These are phyloP conservation scores for Chionodraco myersi DNA, from an alignment of 2,113 vertebrate genomes.

Conservation along the genomic window DNA sequence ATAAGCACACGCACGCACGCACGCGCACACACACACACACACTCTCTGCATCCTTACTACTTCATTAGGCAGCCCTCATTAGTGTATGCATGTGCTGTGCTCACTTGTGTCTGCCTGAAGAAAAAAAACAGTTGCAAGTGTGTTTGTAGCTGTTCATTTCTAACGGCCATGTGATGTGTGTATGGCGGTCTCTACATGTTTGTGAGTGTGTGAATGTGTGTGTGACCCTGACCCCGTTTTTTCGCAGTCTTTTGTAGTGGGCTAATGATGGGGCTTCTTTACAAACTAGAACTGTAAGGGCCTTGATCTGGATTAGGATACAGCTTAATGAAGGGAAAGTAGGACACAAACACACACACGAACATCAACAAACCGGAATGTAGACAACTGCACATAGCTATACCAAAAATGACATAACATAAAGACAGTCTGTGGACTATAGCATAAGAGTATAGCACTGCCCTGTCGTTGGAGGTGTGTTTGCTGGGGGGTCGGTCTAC, in stretches of 20 bases:
- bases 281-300: constrained; percentile 74
- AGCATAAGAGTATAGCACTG: constrained; percentile 31
- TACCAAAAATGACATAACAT: background rate
- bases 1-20: constrained; percentile 9
- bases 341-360: constrained; percentile 60
- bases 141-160: constrained; percentile 57
- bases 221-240: constrained; percentile 71
- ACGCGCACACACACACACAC: constrained; percentile 11
- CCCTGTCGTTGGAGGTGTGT: constrained; percentile 66
- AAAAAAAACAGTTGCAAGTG: constrained; percentile 25
- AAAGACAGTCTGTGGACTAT: background rate
- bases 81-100: constrained; percentile 46
- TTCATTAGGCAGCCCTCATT: constrained; percentile 69
- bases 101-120: constrained; percentile 26
- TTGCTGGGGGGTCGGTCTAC: constrained; percentile 58
- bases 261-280: constrained; percentile 81
- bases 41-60: constrained; percentile 18
- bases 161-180: constrained; percentile 37
- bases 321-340: constrained; percentile 76
- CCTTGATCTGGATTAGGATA: constrained; percentile 81
- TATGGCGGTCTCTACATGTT: background rate
- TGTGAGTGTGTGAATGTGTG: constrained; percentile 24
- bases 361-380: constrained; percentile 50
- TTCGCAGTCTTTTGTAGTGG: constrained; percentile 76
- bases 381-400: constrained; percentile 20